Conservation (phyloP, 2,888 invertebrate species). For the Drosophila monieri region DNA sequence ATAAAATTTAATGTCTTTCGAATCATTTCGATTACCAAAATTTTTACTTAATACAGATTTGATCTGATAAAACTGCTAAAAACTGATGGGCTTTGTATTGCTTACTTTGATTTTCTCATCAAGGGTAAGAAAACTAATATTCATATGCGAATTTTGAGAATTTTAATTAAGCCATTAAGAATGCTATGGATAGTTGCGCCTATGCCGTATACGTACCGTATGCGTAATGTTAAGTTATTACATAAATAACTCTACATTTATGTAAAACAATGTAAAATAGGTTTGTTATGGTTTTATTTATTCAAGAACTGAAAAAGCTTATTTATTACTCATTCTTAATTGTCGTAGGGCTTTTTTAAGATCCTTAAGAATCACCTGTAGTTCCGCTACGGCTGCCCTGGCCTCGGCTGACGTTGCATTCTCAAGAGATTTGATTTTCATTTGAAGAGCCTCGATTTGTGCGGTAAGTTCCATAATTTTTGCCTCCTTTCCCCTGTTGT, state of each 20-base stretch:
- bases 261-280: background rate
- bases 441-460: slow-evolving; percentile 17
- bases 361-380: slow-evolving; percentile 10
- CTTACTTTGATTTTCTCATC: background rate
- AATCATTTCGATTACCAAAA: slow-evolving; percentile 6
- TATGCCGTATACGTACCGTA: no score
- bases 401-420: slow-evolving; percentile 7
- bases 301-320: background rate
- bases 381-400: background rate
- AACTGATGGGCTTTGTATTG: background rate
- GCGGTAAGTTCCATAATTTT: slow-evolving; percentile 16
- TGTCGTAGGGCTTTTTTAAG: slow-evolving; percentile 11
- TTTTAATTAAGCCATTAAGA: no score
- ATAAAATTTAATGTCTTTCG: background rate
- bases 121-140: background rate
- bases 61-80: background rate
- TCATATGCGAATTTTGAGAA: no score
- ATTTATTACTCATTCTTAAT: slow-evolving; percentile 13
- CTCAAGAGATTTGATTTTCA: slow-evolving; percentile 12
- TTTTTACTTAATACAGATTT: background rate
- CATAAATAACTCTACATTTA: background rate
- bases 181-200: no score
- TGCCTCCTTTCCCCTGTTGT: slow-evolving; percentile 18
- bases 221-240: background rate
- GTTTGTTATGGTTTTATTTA: background rate